Conservation (phyloP, 1,140 invertebrate species). For the Harlomillsia oculata region DNA sequence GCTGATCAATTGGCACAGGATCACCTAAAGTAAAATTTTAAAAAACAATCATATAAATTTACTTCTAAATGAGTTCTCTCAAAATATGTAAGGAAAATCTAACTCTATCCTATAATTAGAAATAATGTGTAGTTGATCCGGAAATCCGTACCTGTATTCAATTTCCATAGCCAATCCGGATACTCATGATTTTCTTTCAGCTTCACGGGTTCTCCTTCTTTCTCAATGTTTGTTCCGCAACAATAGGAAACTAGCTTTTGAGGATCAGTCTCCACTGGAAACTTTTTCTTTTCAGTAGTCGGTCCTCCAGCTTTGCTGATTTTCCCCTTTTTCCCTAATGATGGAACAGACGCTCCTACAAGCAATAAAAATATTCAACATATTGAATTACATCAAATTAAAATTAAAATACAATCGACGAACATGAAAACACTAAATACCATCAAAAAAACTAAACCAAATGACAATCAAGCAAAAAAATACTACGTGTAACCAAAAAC, state of each 20-base stretch:
- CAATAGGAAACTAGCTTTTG: slow-evolving; percentile 64
- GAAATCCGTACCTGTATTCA: slow-evolving; percentile 47
- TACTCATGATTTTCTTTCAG: slow-evolving; percentile 78
- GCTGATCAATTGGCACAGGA: slow-evolving; percentile 54
- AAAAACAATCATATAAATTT: background rate
- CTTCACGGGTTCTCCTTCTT: slow-evolving; percentile 68
- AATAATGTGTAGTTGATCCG: background rate
- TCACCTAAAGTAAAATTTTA: slow-evolving; percentile 40
- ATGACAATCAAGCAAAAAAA: no score
- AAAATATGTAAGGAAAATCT: background rate
- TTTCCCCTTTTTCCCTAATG: slow-evolving; percentile 36
- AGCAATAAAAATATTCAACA: background rate
- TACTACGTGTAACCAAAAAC: no score
- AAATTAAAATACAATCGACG: no score
- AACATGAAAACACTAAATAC: no score
- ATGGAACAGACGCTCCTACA: slow-evolving; percentile 19
- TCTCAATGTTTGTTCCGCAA: slow-evolving; percentile 76
- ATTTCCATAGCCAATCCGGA: slow-evolving; percentile 82
- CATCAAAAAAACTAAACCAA: no score
- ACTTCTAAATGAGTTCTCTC: no score
- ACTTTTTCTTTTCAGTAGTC: slow-evolving; percentile 55
- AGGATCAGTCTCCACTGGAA: slow-evolving; percentile 78
- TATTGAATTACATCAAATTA: no score
- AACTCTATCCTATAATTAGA: background rate
- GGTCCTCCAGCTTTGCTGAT: slow-evolving; percentile 50